Base-by-base conservation (phyloP, 2,113 vertebrate genomes). In the Boulengeromyrus knoepffleri region DNA sequence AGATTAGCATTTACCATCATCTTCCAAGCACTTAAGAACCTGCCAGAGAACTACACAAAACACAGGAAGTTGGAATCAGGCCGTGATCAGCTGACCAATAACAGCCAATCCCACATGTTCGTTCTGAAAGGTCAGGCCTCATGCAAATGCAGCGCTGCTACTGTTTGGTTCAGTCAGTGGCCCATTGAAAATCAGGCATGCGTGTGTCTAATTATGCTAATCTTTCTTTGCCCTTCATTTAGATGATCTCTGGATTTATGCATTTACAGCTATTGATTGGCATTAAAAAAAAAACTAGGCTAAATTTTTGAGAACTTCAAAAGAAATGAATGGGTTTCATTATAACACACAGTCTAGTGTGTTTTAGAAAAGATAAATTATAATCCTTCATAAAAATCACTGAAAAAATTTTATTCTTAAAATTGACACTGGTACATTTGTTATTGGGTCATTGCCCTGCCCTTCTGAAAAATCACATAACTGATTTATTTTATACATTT, bases 141-240 rank as follows among this genome's bases (percentile, higher is more conserved):
- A 36, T 31, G 85, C 49, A 87, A 87, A 87, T 50, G 21, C 3
- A 36, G 47, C 4, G 1, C 21, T 87, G 24, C 21, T 17, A 15
- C 46, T 87, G n/a, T 31, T 27, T 49, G 3, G 85, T 17, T 87
- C 85, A 87, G 42, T 87, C 46, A 27, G 49, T 2, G 5, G 19
- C 85, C 24, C 46, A n/a, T 52, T 87, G 27, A 87, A 24, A 31
- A 87, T 52, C 24, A 27, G 47, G 21, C 47, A 87, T 53, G 27
- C 3, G n/a, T 31, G 5, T 31, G 19, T 87, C 49, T 87, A 52
- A 87, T 87, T 86, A 87, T 87, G 85, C 24, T 47, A 86, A 86
- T 86, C 84, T 70, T 70, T 31, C 85, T 87, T 53, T 87, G 49
- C 85, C 46, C 85, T 87, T 87, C 47, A 27, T 52, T 53, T 87